Evolutionary conservation across 2,797 vertebrate species (phyloP), one percentile per base, ranked within the genome.

Genomic region (Anabacerthia variegaticeps): DNA sequence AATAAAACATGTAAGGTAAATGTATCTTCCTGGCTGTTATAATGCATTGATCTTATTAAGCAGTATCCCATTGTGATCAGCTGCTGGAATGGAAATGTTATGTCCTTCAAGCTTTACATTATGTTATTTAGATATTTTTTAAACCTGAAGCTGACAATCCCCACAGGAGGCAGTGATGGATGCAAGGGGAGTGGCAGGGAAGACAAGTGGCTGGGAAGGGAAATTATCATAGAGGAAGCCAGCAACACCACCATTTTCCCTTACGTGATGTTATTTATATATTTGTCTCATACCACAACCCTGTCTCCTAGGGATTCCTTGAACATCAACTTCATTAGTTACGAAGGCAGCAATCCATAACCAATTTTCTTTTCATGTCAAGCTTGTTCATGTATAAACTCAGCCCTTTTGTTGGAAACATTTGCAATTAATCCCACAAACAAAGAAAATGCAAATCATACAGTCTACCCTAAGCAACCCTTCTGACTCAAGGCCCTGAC

Each of bases 291-390:
- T 91, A 92, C 79, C 58, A 88, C 66, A 96, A 55, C 63, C 88
- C 69, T 56, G 65, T 96, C 97, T 97, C 95, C 72, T 51, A 97
- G 97, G 97, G 96, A 97, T 97, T 96, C 76, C 85, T 97, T 97
- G 93, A 95, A 94, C 97, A 98, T 97, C 96, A 98, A 22, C 96
- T 98, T 98, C 96, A 98, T 98, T 98, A 98, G 96, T 97, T 97
- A 97, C 2, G 59, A 97, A 98, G 85, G 97, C 97, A 98, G 98
- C 97, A 98, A 98, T 97, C 98, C 97, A 98, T 97, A 98, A 98
- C 98, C 98, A 98, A 97, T 98, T 98, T 98, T 97, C 96, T 97
- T 97, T 98, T 97, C 96, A 93, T 97, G 97, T 98, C 96, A 96
- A 92, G 85, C 93, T 94, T 98, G 96, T 96, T 98, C 96, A 84